These are phyloP conservation scores for Agriopis leucophaearia DNA, from an alignment of 2,888 invertebrate genomes.

Conservation along the genomic window DNA sequence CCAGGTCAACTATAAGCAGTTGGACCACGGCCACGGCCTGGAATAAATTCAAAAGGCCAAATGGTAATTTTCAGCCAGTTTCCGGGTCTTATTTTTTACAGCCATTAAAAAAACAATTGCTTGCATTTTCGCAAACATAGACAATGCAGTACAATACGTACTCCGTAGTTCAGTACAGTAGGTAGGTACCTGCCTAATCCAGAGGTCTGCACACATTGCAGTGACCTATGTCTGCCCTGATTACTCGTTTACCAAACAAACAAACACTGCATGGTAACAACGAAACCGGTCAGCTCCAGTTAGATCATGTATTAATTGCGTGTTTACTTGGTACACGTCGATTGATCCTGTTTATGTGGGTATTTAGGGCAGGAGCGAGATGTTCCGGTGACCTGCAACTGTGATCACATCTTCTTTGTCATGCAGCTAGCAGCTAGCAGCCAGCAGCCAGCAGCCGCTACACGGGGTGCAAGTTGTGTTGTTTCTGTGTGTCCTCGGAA, in stretches of 20 bases:
- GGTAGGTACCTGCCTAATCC: not conserved
- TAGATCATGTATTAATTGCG: constrained; percentile 5
- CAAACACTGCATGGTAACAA: not conserved
- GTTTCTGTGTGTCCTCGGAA: not conserved
- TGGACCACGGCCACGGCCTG: too few species aligned
- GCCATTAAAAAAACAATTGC: too few species aligned
- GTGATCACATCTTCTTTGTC: not conserved
- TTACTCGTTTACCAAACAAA: not conserved
- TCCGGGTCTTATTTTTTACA: too few species aligned
- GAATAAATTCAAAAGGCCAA: too few species aligned
- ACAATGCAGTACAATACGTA: not conserved
- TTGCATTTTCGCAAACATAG: too few species aligned
- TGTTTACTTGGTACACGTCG: constrained; percentile 2
- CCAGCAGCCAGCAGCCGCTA: not conserved
- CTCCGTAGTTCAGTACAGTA: not conserved
- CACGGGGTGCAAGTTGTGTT: not conserved
- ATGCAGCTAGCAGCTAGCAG: not conserved
- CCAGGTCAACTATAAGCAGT: too few species aligned
- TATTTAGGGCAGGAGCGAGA: constrained; percentile 15
- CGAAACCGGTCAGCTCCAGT: not conserved
- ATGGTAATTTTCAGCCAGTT: too few species aligned
- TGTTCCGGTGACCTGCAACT: constrained; percentile 7
- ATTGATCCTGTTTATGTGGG: not conserved
- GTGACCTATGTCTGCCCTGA: not conserved
- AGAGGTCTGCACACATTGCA: not conserved